These are phyloP conservation scores for Cataglyphis livida DNA, from an alignment of 2,888 invertebrate genomes.

Conservation along the genomic window DNA sequence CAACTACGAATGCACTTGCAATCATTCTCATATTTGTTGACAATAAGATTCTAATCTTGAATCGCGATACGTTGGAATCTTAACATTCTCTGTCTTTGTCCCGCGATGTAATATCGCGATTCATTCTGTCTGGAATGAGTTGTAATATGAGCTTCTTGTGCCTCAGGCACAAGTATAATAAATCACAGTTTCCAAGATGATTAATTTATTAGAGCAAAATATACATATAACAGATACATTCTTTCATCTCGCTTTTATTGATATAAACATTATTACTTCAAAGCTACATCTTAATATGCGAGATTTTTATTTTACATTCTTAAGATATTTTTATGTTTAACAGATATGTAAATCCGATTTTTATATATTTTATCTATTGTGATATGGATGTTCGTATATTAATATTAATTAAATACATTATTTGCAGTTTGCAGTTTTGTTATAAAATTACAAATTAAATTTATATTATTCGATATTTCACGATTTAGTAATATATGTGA, in stretches of 20 bases:
- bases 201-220: conserved; percentile 19
- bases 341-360: background rate
- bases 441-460: background rate
- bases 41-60: conserved; percentile 29
- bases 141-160: conserved; percentile 3
- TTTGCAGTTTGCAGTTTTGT: background rate
- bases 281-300: background rate
- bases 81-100: conserved; percentile 12
- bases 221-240: background rate
- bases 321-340: background rate
- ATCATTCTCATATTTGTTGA: background rate
- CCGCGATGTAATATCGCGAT: conserved; percentile 25
- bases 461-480: background rate
- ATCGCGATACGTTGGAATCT: conserved; percentile 12
- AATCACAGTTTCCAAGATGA: conserved; percentile 6
- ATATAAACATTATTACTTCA: background rate
- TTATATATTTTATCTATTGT: background rate
- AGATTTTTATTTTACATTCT: background rate
- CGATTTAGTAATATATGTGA: background rate
- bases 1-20: background rate
- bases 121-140: conserved; percentile 28
- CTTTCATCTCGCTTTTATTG: background rate
- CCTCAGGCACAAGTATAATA: conserved; percentile 13
- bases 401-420: background rate
- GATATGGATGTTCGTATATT: background rate